Conservation (phyloP, 2,113 vertebrate genomes). For the Psittacula cyanocephala region DNA sequence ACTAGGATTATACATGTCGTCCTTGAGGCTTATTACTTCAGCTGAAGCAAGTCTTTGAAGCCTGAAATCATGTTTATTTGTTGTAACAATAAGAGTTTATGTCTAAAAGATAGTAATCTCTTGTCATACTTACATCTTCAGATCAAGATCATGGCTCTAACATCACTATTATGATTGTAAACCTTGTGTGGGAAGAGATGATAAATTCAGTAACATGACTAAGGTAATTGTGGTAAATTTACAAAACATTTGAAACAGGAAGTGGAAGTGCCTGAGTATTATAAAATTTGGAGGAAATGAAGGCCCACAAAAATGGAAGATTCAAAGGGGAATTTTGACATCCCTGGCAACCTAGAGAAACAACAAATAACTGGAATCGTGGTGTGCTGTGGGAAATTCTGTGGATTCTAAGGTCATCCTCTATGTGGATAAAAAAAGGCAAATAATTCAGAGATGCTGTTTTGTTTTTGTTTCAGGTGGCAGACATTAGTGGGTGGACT, state of each 20-base stretch:
- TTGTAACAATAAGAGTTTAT: background rate
- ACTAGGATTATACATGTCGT: background rate
- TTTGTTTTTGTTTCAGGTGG: conserved; percentile 81
- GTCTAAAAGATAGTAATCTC: background rate
- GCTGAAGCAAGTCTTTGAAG: background rate
- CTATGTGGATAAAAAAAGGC: background rate
- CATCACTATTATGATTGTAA: background rate
- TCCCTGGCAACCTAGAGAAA: background rate
- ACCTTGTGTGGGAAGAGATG: background rate
- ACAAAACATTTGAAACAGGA: background rate
- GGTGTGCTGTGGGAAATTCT: background rate
- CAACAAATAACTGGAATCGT: background rate
- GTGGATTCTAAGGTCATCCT: background rate
- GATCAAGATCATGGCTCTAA: background rate
- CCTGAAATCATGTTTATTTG: background rate
- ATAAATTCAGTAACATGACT: background rate
- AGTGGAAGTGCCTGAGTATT: background rate
- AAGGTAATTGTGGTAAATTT: background rate
- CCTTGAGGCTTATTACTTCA: background rate
- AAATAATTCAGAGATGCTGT: background rate
- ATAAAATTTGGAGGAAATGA: background rate
- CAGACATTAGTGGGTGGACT: conserved; percentile 86
- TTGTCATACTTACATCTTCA: background rate
- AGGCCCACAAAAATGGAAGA: background rate
- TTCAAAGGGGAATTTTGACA: background rate